Evolutionary conservation across 2,113 vertebrate species (phyloP), one percentile per base, ranked within the genome.

Genomic region (Perccottus glenii): DNA sequence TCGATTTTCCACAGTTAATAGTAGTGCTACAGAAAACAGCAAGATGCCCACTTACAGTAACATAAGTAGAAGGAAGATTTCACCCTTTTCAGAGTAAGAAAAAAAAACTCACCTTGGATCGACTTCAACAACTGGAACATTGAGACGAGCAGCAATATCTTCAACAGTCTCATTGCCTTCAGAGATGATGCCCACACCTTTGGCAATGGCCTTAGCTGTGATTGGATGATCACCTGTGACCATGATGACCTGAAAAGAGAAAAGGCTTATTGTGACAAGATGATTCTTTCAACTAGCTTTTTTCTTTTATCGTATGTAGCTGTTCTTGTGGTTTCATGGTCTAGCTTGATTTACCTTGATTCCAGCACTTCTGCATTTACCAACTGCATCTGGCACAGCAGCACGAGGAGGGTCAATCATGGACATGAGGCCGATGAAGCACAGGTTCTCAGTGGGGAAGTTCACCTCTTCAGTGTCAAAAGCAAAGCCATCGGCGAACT

Each of bases 81-180:
- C 4, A 12, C n/a, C 9, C 3, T 16, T 2, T 3, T 2, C 7
- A 33, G 36, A 48, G 5, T 38, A 8, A 27, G 19, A 4, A 38
- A 11, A 47, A n/a, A 59, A 38, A 0, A 66, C 80, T 48, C 15
- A 96, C 96, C 96, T 90, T 64, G 96, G 95, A 81, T 97, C 95
- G 68, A 97, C 96, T 47, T 97, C 95, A 58, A 90, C 92, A 52
- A 96, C 84, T 0, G 96, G 96, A 42, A 97, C 92, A 67, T 98
- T 98, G 66, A 98, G 89, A 2, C 96, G 92, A 2, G 91, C 94
- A 0, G 96, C 96, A 0, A 98, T 98, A 83, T 98, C 96, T 74
- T 98, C 96, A 51, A 97, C 94, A 0, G 96, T 98, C 90, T 97
- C 96, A 0, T 96, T 97, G 53, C 96, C 96, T 77, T 98, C 96